A percentile compares a stretch with the other conserved stretches of the same genome.
Conservation (phyloP, 2,888 invertebrate species). For the Amphiduros pacificus region DNA sequence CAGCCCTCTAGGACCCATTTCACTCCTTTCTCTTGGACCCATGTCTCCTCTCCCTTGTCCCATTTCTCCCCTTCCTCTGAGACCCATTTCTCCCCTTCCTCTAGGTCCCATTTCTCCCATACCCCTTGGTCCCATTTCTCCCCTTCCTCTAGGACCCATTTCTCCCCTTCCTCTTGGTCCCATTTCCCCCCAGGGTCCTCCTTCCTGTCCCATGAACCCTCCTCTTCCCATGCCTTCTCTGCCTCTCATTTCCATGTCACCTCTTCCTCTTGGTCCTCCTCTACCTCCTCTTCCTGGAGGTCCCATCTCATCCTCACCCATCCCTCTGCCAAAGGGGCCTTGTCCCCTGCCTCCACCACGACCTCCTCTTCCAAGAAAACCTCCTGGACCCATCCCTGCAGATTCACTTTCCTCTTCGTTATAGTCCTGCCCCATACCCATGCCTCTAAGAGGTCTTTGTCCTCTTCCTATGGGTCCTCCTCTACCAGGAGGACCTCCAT, state of each 20-base stretch:
- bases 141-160: neutral
- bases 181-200: neutral
- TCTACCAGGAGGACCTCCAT: neutral
- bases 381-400: neutral
- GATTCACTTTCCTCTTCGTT: neutral
- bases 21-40: neutral
- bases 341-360: slow-evolving; percentile 6
- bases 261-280: neutral
- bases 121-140: neutral
- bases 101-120: neutral
- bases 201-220: neutral
- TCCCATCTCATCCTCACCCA: slow-evolving; percentile 1
- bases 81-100: neutral
- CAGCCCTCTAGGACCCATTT: neutral
- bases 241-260: neutral
- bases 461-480: neutral
- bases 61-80: neutral
- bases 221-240: neutral
- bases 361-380: neutral
- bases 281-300: neutral
- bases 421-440: neutral
- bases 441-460: neutral
- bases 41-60: neutral
- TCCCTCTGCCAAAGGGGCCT: neutral
- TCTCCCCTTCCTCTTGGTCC: neutral